Evolutionary conservation across 2,888 invertebrate genomes (phyloP).

Genomic region (Epinotia demarniana): DNA sequence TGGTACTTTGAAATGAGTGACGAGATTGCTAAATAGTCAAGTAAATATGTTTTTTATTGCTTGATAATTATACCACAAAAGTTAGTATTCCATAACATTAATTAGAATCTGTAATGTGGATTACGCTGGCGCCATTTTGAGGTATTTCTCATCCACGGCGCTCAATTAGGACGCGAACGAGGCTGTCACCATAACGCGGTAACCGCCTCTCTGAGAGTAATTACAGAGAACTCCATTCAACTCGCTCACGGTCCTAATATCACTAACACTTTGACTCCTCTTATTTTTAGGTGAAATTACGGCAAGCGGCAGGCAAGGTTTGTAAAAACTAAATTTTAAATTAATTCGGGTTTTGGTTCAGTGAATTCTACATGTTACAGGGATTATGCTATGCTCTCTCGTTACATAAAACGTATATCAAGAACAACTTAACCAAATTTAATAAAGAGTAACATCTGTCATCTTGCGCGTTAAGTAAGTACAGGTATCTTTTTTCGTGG

Average conservation of each 20-base stretch:
- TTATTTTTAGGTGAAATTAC: conserved; percentile 13
- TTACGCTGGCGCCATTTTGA: neutral
- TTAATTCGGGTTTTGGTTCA: neutral
- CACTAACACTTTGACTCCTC: conserved; percentile 60
- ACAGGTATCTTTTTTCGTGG: no score
- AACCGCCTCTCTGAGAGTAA: conserved; percentile 79
- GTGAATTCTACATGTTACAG: no score
- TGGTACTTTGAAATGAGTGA: no score
- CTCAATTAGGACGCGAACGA: conserved; percentile 57
- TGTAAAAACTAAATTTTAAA: neutral
- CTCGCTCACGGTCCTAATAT: conserved; percentile 79
- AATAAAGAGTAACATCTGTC: no score
- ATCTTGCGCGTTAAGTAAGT: no score
- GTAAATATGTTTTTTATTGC: no score
- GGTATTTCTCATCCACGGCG: conserved; percentile 58
- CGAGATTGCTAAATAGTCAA: no score
- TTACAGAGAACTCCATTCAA: conserved; percentile 82
- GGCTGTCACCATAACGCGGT: conserved; percentile 75
- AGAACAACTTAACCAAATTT: no score
- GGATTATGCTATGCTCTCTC: no score
- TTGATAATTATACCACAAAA: no score
- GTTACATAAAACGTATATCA: no score
- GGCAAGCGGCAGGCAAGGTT: neutral
- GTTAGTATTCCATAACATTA: neutral
- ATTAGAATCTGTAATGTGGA: neutral